Conservation (phyloP, 1,140 invertebrate species). For the Drosophila pachea region DNA sequence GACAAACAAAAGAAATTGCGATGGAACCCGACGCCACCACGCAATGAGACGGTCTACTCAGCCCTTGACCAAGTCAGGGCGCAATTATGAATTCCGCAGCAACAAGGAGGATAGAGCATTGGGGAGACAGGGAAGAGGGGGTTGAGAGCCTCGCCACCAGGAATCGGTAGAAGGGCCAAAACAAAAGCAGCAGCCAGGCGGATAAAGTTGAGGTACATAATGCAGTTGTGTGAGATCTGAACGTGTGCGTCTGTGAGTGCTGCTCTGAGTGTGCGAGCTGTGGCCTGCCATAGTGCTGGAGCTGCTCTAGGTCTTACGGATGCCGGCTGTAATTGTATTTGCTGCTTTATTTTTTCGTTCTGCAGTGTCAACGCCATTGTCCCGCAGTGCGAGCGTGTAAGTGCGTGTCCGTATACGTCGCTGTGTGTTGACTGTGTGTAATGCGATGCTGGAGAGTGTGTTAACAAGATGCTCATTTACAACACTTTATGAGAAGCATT, state of each 20-base stretch:
- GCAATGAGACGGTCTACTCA: slow-evolving; percentile 41
- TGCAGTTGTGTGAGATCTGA: neutral
- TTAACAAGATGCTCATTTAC: slow-evolving; percentile 72
- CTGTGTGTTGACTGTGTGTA: slow-evolving; percentile 34
- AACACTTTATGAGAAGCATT: slow-evolving; percentile 61
- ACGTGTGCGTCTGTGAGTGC: neutral
- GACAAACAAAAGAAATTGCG: slow-evolving; percentile 32
- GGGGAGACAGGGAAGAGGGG: neutral
- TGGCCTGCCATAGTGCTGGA: neutral
- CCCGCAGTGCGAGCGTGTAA: slow-evolving; percentile 1
- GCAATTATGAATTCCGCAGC: slow-evolving; percentile 65
- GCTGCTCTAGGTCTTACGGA: slow-evolving; percentile 19
- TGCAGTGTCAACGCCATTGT: slow-evolving; percentile 48
- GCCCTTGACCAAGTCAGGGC: slow-evolving; percentile 6
- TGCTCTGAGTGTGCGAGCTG: neutral
- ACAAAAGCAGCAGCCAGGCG: neutral
- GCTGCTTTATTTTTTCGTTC: slow-evolving; percentile 36
- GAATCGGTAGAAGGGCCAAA: neutral
- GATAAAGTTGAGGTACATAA: slow-evolving; percentile 12
- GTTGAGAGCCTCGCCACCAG: neutral
- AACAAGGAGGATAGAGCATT: neutral
- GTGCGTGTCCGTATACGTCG: slow-evolving; percentile 10
- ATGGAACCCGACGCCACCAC: slow-evolving; percentile 24
- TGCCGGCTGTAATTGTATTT: slow-evolving; percentile 57
- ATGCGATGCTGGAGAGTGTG: slow-evolving; percentile 56